phyloP scores from a whole-genome alignment of 2,797 vertebrate species.

The Gymnodraco acuticeps region DNA sequence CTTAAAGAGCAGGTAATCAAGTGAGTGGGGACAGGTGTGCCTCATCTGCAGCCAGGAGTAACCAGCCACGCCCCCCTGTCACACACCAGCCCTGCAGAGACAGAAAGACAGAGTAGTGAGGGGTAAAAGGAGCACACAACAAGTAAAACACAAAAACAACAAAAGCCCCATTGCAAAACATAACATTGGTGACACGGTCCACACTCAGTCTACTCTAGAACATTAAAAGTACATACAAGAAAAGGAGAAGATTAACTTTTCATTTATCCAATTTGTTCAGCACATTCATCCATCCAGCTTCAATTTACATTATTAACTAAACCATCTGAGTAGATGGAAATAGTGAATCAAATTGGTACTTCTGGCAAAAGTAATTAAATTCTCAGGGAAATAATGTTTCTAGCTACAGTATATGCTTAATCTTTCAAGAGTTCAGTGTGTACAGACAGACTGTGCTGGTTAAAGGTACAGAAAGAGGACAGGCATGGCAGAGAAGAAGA shows the following conservation, averaged over 20 bases:
- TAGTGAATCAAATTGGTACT: conserved; percentile 13
- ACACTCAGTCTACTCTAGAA: not conserved
- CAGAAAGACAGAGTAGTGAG: no score
- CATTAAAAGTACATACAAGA: not conserved
- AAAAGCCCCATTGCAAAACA: no score
- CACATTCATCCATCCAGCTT: not conserved
- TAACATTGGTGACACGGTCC: no score
- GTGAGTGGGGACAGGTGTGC: no score
- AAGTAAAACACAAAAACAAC: no score
- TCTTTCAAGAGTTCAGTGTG: conserved; percentile 19
- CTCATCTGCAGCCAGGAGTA: no score
- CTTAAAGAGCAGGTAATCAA: no score
- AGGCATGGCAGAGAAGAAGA: conserved; percentile 5
- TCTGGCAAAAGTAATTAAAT: conserved; percentile 23
- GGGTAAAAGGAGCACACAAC: no score
- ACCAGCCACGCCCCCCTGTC: no score
- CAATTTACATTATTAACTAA: conserved; percentile 7
- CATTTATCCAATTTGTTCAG: conserved; percentile 10
- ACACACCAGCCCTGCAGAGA: no score
- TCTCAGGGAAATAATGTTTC: conserved; percentile 29
- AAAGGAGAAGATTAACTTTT: not conserved
- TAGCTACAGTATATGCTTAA: conserved; percentile 1
- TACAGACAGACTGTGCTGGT: conserved; percentile 34
- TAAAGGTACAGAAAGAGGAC: conserved; percentile 24
- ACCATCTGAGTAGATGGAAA: conserved; percentile 7